Percentiles rank a stretch among this genome's conserved stretches.
These are phyloP conservation scores for Drosophila prolongata DNA, from an alignment of 2,888 invertebrate genomes.

Conservation along the genomic window DNA sequence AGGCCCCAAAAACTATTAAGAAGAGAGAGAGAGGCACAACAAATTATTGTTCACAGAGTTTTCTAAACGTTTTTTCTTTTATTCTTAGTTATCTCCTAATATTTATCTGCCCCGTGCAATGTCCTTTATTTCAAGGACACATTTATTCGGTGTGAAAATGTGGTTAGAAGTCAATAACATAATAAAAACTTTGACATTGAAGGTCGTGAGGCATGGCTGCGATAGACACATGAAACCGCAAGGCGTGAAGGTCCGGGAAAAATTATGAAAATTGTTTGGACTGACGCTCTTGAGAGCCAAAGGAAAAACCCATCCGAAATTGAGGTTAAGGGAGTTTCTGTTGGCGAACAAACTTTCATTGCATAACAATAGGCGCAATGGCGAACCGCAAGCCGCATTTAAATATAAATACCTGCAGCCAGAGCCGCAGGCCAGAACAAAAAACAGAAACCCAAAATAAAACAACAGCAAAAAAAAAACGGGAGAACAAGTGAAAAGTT, in stretches of 20 bases:
- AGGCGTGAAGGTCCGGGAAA: slow-evolving; percentile 8
- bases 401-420: slow-evolving; percentile 77
- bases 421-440: slow-evolving; percentile 49
- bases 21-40: slow-evolving; percentile 45
- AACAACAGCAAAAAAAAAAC: slow-evolving; percentile 3
- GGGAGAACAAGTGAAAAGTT: slow-evolving; percentile 57
- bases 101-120: slow-evolving; percentile 18
- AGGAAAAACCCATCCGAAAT: neutral
- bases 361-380: slow-evolving; percentile 78
- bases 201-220: slow-evolving; percentile 56
- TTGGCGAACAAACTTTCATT: slow-evolving; percentile 69
- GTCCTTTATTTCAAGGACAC: slow-evolving; percentile 64
- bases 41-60: slow-evolving; percentile 72
- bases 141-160: slow-evolving; percentile 71
- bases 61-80: slow-evolving; percentile 49
- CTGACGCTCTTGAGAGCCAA: slow-evolving; percentile 4
- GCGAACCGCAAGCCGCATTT: slow-evolving; percentile 74
- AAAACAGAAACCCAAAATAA: slow-evolving; percentile 17
- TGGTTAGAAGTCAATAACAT: slow-evolving; percentile 78
- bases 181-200: slow-evolving; percentile 67
- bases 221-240: slow-evolving; percentile 28
- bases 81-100: neutral
- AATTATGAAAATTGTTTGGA: slow-evolving; percentile 55
- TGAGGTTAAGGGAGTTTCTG: slow-evolving; percentile 21
- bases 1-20: slow-evolving; percentile 37